phyloP scores from a whole-genome alignment of 2,113 vertebrate species.

The Esox niger region DNA sequence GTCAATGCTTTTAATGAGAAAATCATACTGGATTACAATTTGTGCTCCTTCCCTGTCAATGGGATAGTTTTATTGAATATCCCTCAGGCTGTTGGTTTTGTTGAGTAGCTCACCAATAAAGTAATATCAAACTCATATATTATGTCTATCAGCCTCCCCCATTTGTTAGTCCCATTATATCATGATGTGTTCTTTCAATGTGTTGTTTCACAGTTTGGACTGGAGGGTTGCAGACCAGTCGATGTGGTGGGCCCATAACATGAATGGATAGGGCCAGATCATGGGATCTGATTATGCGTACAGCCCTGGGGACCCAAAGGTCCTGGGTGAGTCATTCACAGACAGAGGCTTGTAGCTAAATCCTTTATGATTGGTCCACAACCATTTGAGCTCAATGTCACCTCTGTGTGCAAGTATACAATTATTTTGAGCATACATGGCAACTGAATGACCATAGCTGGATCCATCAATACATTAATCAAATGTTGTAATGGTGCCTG shows the following conservation, averaged over 20 bases:
- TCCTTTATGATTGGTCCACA: no score
- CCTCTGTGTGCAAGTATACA: no score
- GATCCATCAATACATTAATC: no score
- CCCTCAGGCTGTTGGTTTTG: not conserved
- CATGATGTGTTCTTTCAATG: slow-evolving; percentile 10
- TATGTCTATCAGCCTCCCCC: not conserved
- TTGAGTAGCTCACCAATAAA: not conserved
- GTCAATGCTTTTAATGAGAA: slow-evolving; percentile 6
- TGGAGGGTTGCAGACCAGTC: not conserved
- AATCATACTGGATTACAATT: slow-evolving; percentile 14
- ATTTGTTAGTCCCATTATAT: not conserved
- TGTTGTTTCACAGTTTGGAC: slow-evolving; percentile 14
- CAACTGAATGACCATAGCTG: no score
- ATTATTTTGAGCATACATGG: no score
- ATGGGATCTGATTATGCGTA: not conserved
- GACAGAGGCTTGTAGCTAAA: not conserved
- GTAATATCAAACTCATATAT: slow-evolving; percentile 1
- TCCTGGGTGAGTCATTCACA: slow-evolving; percentile 10
- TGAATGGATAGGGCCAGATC: not conserved
- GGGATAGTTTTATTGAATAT: slow-evolving; percentile 23
- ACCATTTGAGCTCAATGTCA: no score
- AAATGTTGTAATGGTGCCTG: no score
- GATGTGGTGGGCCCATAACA: slow-evolving; percentile 7
- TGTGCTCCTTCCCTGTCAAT: slow-evolving; percentile 6
- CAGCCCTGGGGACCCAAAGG: not conserved